Base-by-base conservation (phyloP, 2,888 invertebrate genomes). In the Morpho helenor region DNA sequence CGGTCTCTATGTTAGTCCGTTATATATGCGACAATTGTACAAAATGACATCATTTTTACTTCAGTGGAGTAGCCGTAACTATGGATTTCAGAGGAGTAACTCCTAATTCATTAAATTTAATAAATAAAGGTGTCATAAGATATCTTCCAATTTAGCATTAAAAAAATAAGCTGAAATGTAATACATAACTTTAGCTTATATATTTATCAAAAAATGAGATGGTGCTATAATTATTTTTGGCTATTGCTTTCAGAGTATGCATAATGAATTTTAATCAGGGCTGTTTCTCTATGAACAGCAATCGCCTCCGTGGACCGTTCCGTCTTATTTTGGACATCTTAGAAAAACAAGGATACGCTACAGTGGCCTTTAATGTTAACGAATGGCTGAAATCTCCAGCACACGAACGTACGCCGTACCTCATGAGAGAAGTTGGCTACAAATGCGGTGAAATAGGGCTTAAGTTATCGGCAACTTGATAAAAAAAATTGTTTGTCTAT, bases 321-420 rank as follows among this genome's bases (percentile, higher is more conserved):
- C 76, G 87, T 0, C 81, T 94, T 7, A 71, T 90, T 7, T 73
- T 93, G 2, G 92, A 91, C 69, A 87, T 91, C 4, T 71, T 94
- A 49, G 93, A 94, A 77, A 79, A 84, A 40, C 81, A 87, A 59
- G 93, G 93, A n/a, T 87, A 88, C 69, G 84, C 83, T 0, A 86
- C 93, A 0, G 87, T 94, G 2, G 82, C 92, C 0, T 74, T 95
- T 51, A 91, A 92, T 70, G 67, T 84, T 9, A 74, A 70, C 46
- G 80, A 84, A 57, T 95, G 94, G 94, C 68, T 80, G 7, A 72
- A 73, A 3, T 76, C 94, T 7, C 84, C 91, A 0, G 82, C 91
- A 47, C 86, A 91, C 68, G 94, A 95, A 76, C 92, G 91, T 68
- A 91, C 93, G 62, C 93, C 93, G 0, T 94, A 92, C 72, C 76